A percentile compares a stretch with the other conserved stretches of the same genome.
phyloP scores from a whole-genome alignment of 1,140 invertebrate species.

The Eriocheir sinensis region DNA sequence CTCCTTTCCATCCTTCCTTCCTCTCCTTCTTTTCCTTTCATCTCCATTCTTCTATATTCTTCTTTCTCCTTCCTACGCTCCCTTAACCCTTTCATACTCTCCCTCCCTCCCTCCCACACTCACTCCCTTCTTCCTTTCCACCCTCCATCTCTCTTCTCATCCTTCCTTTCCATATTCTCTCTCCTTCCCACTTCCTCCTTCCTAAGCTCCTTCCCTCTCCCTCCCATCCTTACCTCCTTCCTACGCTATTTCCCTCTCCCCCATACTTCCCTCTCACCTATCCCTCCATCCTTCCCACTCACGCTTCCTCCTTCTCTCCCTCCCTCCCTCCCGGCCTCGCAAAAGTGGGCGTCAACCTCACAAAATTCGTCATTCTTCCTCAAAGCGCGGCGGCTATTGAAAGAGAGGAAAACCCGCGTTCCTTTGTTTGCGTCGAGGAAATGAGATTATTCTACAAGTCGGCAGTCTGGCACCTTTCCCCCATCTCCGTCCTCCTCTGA shows the following conservation, averaged over 20 bases:
- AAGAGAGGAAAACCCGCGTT: not conserved
- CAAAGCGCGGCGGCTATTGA: not conserved
- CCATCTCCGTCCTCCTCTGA: no score
- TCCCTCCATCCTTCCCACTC: not conserved
- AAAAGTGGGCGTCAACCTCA: not conserved
- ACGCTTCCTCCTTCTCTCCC: not conserved
- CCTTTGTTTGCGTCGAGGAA: not conserved
- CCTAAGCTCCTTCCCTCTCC: not conserved
- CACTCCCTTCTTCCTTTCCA: not conserved
- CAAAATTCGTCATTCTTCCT: not conserved
- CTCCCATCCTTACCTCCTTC: no score
- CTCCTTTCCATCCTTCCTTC: not conserved
- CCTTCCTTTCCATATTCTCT: no score
- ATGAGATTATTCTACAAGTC: constrained; percentile 5
- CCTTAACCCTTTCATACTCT: not conserved
- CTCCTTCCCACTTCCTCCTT: not conserved
- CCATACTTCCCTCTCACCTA: not conserved
- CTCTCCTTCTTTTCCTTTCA: not conserved
- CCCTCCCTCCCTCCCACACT: not conserved
- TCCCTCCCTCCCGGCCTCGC: not conserved
- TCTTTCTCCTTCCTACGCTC: no score
- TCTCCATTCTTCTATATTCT: no score
- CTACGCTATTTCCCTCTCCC: not conserved
- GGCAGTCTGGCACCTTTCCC: not conserved
- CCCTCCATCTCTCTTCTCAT: constrained; percentile 5